A percentile compares a stretch with the other conserved stretches of the same genome.
phyloP scores from a whole-genome alignment of 2,888 invertebrate genomes.

The Thecophora atra region DNA sequence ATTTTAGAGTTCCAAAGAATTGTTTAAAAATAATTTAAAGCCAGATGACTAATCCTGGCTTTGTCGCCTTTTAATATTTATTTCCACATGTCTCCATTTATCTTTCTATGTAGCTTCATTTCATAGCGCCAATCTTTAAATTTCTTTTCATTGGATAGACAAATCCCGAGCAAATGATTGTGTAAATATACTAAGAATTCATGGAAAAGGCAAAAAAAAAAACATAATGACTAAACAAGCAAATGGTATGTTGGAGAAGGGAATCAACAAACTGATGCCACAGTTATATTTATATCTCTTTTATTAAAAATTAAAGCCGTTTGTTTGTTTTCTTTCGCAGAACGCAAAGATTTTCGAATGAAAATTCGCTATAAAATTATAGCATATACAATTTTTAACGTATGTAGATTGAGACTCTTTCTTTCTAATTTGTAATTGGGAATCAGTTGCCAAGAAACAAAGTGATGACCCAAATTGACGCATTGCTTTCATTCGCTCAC shows the following conservation, averaged over 20 bases:
- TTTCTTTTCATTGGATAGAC: neutral
- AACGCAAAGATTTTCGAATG: neutral
- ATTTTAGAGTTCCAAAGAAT: neutral
- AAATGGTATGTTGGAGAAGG: neutral
- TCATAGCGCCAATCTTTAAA: neutral
- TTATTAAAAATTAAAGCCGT: neutral
- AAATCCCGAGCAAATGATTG: neutral
- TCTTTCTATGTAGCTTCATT: neutral
- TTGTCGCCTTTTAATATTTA: neutral
- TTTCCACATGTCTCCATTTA: neutral
- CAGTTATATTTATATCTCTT: conserved; percentile 45
- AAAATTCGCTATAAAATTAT: neutral
- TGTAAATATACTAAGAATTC: neutral
- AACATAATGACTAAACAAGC: neutral
- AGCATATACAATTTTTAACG: neutral
- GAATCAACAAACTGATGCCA: conserved; percentile 47
- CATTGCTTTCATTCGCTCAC: no score
- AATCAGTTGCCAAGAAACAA: no score
- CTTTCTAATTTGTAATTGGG: no score
- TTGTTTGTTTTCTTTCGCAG: conserved; percentile 9
- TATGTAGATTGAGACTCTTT: no score
- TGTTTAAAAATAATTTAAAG: neutral
- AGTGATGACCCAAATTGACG: no score
- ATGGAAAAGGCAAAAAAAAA: no score
- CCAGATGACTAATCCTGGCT: neutral